Base-by-base conservation (phyloP, 2,888 invertebrate species). In the Agriopis leucophaearia region DNA sequence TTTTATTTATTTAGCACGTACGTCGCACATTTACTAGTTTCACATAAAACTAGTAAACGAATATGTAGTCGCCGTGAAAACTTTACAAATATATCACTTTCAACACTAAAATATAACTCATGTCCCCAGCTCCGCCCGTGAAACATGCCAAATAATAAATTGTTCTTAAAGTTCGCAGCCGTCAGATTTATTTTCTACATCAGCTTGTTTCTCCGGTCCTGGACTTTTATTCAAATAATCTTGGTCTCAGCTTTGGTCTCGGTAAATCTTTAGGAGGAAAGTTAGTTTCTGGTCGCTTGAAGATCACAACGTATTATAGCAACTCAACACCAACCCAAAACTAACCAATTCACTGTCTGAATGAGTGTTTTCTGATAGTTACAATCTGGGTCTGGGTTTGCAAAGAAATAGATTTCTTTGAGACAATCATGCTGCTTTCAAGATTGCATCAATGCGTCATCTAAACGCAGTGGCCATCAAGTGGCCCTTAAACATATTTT, bases 71-170 rank as follows among this genome's bases (percentile, higher is more conserved):
- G 16, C 36, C 42, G 59, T 63, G 54, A 44, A 67, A 79, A 78
- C 80, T 79, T 78, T 81, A 78, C 64, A 81, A 79, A 84, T 82
- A 83, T 81, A 81, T 84, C 81, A 83, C 82, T 81, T 79, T 80
- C 81, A 84, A 83, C 86, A 83, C 81, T 81, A 80, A 78, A 82
- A 78, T 78, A 82, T 84, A 85, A 85, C 82, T 88, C 85, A 85
- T 82, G 84, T 84, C 82, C 81, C 79, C 69, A 66, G 57, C 72
- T 81, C 76, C 76, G 78, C 75, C 71, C 67, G 74, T 71, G 74
- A 81, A 81, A 80, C 79, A 80, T 76, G 74, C 74, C 61, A 71
- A 74, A 79, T 82, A 82, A 88, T 88, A 86, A 88, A 88, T 87
- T 80, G 81, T 83, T 78, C 80, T 78, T 80, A 81, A 83, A 83